Conservation (phyloP, 2,888 invertebrate species). For the Ophraella communa region DNA sequence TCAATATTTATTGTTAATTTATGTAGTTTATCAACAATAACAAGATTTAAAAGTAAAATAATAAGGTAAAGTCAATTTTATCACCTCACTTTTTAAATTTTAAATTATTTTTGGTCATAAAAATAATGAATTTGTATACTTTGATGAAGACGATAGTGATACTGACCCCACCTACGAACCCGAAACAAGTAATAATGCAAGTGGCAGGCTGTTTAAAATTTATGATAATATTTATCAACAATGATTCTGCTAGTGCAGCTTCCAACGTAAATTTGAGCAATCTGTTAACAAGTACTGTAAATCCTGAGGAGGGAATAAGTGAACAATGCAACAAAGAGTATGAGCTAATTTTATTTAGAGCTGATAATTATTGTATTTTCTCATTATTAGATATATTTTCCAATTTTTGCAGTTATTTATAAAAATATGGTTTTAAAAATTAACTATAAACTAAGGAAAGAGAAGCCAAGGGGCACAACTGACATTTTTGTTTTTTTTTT, state of each 20-base stretch:
- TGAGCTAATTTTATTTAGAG: too few species aligned
- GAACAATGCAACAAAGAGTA: background rate
- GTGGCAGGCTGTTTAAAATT: background rate
- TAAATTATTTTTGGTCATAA: background rate
- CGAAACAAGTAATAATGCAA: background rate
- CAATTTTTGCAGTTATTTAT: too few species aligned
- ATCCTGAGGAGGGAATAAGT: background rate
- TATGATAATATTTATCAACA: background rate
- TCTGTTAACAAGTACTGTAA: background rate
- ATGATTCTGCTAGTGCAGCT: background rate
- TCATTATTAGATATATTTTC: too few species aligned
- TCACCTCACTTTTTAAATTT: background rate
- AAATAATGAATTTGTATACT: background rate
- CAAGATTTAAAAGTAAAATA: background rate
- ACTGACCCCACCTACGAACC: background rate
- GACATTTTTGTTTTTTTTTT: too few species aligned
- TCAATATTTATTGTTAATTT: background rate
- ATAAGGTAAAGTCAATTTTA: background rate
- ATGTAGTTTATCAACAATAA: background rate
- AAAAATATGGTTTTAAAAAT: too few species aligned
- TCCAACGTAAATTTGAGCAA: background rate
- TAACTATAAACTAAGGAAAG: too few species aligned
- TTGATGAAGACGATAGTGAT: background rate
- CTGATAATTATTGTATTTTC: too few species aligned
- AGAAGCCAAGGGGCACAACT: too few species aligned